phyloP scores from a whole-genome alignment of 1,140 invertebrate species.

The Papilio polyxenes region DNA sequence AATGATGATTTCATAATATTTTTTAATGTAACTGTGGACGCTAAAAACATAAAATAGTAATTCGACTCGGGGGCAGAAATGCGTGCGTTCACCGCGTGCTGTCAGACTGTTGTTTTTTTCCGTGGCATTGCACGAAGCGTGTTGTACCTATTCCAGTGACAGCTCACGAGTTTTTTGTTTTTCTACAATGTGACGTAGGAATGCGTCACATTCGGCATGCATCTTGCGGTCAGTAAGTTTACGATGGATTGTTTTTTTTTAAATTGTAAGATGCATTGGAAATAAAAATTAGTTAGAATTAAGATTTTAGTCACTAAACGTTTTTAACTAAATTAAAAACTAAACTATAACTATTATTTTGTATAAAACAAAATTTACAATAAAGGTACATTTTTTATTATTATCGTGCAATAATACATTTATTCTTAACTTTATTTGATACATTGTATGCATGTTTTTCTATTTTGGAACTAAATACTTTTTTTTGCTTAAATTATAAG shows the following conservation, averaged over 20 bases:
- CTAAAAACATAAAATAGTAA: neutral
- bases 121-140: neutral
- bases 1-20: neutral
- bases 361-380: too few relatives aligned
- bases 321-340: too few relatives aligned
- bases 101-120: neutral
- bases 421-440: too few relatives aligned
- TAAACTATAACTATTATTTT: too few relatives aligned
- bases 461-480: too few relatives aligned
- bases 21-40: neutral
- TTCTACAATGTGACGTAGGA: neutral
- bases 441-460: too few relatives aligned
- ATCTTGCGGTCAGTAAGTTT: neutral
- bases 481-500: too few relatives aligned
- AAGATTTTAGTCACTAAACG: neutral
- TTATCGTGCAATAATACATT: too few relatives aligned
- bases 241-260: neutral
- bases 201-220: neutral
- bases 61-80: neutral
- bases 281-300: neutral
- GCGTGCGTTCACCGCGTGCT: slow-evolving; percentile 42
- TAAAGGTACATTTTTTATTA: too few relatives aligned
- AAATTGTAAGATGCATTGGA: neutral
- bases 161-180: neutral
- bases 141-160: neutral